A percentile compares a stretch with the other conserved stretches of the same genome.
phyloP scores from a whole-genome alignment of 2,888 invertebrate species.

The Nemotelus nigrinus region DNA sequence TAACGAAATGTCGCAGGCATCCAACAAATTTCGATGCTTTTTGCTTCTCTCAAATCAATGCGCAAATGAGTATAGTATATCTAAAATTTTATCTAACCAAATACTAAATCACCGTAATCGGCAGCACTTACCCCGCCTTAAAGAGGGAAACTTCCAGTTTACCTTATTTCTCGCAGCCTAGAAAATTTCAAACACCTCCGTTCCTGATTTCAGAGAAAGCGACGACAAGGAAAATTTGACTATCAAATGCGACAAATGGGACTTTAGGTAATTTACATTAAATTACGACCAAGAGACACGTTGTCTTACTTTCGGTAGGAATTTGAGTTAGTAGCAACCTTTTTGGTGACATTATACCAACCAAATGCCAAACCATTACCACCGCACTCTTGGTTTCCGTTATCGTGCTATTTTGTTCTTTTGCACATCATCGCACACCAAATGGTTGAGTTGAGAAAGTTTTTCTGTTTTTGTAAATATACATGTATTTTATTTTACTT shows the following conservation, averaged over 20 bases:
- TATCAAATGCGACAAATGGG: conserved; percentile 44
- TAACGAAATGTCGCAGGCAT: too few species aligned
- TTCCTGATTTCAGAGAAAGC: background rate
- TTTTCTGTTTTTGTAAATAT: background rate
- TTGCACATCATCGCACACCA: background rate
- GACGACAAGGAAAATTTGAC: conserved; percentile 36
- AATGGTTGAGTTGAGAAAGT: background rate
- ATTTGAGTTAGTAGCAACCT: conserved; percentile 6
- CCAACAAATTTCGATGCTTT: too few species aligned
- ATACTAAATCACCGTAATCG: too few species aligned
- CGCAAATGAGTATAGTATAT: too few species aligned
- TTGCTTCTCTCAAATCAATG: too few species aligned
- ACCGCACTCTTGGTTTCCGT: background rate
- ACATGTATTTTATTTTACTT: background rate
- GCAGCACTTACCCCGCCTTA: too few species aligned
- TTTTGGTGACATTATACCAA: conserved; percentile 7
- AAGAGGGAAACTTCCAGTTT: too few species aligned
- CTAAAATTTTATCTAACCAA: too few species aligned
- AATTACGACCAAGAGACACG: conserved; percentile 39
- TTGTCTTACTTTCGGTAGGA: conserved; percentile 23
- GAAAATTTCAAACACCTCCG: background rate
- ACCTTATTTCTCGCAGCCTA: background rate
- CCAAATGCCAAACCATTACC: background rate
- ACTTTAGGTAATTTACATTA: conserved; percentile 39
- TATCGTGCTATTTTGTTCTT: background rate